Conservation (phyloP, 2,113 vertebrate genomes). For the Eulacestoma nigropectus region DNA sequence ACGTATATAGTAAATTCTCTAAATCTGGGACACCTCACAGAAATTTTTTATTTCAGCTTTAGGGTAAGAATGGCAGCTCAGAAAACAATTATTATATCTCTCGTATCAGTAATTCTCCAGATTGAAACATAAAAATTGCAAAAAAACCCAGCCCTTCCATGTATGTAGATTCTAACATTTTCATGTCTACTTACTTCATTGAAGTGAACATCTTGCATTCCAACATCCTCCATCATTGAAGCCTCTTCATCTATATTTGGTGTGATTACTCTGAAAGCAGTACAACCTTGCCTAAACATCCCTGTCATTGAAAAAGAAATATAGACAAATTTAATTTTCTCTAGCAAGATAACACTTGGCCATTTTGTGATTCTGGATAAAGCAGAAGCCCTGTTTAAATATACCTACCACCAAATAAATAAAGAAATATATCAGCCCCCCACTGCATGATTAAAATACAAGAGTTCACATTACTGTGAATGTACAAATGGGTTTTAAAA, state of each 20-base stretch:
- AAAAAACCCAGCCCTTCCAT: neutral
- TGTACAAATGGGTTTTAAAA: neutral
- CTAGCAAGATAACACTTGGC: neutral
- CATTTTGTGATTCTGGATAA: neutral
- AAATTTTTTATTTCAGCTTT: neutral
- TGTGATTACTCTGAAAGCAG: slow-evolving; percentile 90
- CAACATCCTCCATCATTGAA: slow-evolving; percentile 98
- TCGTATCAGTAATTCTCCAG: neutral
- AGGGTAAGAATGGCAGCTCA: neutral
- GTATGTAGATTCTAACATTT: neutral
- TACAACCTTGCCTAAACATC: slow-evolving; percentile 95
- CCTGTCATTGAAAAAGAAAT: slow-evolving; percentile 69
- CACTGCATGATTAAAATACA: neutral
- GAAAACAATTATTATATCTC: neutral
- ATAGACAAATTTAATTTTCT: neutral
- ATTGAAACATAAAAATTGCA: neutral
- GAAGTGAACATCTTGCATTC: slow-evolving; percentile 98
- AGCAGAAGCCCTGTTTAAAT: neutral
- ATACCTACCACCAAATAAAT: neutral
- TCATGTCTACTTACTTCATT: slow-evolving; percentile 82
- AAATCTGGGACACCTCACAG: neutral
- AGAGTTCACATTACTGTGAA: neutral
- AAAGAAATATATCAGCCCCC: neutral
- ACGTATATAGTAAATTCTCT: neutral
- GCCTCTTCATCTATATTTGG: slow-evolving; percentile 98